Evolutionary conservation across 35 echinoderm and acorn worm species (phyloP).

Genomic region (Ptychodera flava): DNA sequence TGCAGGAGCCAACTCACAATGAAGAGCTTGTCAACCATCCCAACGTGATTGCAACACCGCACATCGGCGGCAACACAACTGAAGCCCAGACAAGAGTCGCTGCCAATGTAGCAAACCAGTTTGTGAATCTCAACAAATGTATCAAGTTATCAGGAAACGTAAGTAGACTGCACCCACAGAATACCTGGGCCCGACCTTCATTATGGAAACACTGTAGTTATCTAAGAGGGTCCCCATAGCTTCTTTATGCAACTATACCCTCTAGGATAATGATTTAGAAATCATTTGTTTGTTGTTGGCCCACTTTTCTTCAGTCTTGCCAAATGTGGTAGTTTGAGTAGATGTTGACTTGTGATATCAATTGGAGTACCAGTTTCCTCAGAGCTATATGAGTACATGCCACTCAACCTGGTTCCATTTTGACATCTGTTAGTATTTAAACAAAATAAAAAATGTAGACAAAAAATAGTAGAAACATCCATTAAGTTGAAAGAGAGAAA

Average conservation of each 20-base stretch:
- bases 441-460: background rate
- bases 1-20: background rate
- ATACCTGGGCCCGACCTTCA: background rate
- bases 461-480: background rate
- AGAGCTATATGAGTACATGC: no score
- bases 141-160: background rate
- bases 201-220: no score
- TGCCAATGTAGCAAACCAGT: background rate
- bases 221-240: no score
- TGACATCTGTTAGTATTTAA: background rate
- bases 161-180: background rate
- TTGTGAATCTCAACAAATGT: background rate
- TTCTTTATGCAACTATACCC: background rate
- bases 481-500: background rate
- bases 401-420: no score
- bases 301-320: background rate
- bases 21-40: background rate
- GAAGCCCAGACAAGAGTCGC: background rate
- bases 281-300: background rate
- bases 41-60: background rate
- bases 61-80: background rate
- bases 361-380: no score
- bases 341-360: background rate
- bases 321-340: background rate
- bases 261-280: background rate